phyloP scores from a whole-genome alignment of 2,888 invertebrate species.

The Thumatha senex region DNA sequence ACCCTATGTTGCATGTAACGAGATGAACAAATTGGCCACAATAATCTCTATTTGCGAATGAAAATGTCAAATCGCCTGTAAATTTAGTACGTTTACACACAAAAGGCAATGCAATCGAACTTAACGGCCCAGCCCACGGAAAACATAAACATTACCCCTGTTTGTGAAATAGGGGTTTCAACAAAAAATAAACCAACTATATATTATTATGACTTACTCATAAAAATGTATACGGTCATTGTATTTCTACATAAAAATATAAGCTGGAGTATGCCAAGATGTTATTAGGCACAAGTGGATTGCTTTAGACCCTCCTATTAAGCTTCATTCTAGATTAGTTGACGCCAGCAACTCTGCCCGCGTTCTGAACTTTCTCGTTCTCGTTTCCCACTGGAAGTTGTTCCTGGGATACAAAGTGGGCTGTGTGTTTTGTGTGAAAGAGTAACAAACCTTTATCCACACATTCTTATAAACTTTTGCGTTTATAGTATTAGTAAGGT shows the following conservation, averaged over 20 bases:
- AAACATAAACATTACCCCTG: conserved; percentile 15
- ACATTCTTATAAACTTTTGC: too few species aligned
- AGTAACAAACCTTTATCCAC: too few species aligned
- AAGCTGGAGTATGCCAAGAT: conserved; percentile 14
- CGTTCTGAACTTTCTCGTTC: too few species aligned
- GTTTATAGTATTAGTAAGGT: too few species aligned
- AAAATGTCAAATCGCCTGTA: background rate
- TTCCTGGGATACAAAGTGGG: too few species aligned
- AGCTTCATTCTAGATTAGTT: conserved; percentile 11
- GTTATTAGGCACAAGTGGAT: conserved; percentile 33
- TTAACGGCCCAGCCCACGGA: conserved; percentile 1
- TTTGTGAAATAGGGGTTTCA: conserved; percentile 12
- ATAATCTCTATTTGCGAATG: conserved; percentile 1
- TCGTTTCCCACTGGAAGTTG: too few species aligned
- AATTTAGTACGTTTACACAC: background rate
- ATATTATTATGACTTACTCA: conserved; percentile 40
- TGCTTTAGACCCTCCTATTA: conserved; percentile 27
- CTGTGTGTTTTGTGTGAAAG: too few species aligned
- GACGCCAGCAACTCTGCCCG: too few species aligned
- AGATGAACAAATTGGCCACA: background rate
- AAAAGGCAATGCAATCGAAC: conserved; percentile 4
- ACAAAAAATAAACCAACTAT: conserved; percentile 25
- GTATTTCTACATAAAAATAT: conserved; percentile 23
- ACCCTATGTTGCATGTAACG: too few species aligned
- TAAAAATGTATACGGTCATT: conserved; percentile 44